phyloP scores from a whole-genome alignment of 2,888 invertebrate genomes.

The Keiferia lycopersicella region DNA sequence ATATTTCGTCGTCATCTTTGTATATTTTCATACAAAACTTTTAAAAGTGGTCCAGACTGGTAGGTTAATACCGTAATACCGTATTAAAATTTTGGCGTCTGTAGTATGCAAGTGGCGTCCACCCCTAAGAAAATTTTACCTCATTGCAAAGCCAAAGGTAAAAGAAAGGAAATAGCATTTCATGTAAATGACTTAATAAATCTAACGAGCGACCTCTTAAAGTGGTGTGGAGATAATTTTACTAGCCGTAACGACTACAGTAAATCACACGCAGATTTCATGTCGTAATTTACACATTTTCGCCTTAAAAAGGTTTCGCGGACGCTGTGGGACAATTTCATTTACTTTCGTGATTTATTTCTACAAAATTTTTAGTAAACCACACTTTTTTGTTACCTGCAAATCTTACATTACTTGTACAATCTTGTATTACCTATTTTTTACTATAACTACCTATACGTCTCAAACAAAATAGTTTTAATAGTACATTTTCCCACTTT shows the following conservation, averaged over 20 bases:
- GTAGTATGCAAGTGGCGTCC: no score
- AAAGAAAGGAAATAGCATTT: conserved; percentile 28
- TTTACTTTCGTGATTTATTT: conserved; percentile 18
- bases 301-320: conserved; percentile 6
- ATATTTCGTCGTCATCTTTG: no score
- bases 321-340: neutral
- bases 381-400: neutral
- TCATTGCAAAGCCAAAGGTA: neutral
- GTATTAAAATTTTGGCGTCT: no score
- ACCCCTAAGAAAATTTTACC: neutral
- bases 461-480: no score
- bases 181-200: conserved; percentile 36
- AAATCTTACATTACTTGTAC: neutral
- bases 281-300: conserved; percentile 27
- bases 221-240: conserved; percentile 32
- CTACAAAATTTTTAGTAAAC: neutral
- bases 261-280: conserved; percentile 32
- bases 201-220: conserved; percentile 30
- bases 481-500: no score
- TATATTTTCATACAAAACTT: no score
- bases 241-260: conserved; percentile 29
- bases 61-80: no score
- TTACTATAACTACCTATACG: no score
- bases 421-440: no score
- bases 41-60: no score